phyloP scores from a whole-genome alignment of 2,113 vertebrate genomes.

The Pelmatolapia mariae region DNA sequence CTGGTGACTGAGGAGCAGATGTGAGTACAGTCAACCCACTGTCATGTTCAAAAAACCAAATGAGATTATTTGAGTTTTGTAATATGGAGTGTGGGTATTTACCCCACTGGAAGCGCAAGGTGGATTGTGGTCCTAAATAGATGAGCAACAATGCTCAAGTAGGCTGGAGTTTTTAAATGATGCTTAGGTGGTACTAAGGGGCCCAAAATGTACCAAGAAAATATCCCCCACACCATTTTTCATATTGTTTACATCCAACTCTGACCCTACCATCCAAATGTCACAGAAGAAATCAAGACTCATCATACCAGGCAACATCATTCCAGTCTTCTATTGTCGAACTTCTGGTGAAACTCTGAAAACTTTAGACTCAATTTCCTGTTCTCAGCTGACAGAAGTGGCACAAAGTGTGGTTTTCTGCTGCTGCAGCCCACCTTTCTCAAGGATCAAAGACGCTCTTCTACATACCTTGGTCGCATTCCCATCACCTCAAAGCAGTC shows the following conservation, averaged over 20 bases:
- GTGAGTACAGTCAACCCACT: not conserved
- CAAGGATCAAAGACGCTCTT: not conserved
- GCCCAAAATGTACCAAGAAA: not conserved
- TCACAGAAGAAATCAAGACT: not conserved
- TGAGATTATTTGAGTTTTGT: not conserved
- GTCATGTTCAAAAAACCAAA: not conserved
- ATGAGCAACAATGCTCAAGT: not conserved
- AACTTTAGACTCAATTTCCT: not conserved
- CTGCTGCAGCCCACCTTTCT: not conserved
- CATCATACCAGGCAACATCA: not conserved
- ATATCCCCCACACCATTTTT: not conserved
- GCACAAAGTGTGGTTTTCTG: not conserved
- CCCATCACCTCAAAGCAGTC: not conserved
- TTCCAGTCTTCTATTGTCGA: not conserved
- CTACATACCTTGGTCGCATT: not conserved
- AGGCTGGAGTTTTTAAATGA: not conserved
- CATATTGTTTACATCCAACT: not conserved
- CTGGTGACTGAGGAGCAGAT: not conserved
- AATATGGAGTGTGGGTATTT: not conserved
- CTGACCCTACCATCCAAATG: not conserved
- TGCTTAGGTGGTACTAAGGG: not conserved
- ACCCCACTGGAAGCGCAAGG: not conserved
- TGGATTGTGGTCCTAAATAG: not conserved
- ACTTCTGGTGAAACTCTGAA: not conserved
- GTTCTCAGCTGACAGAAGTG: not conserved